These are phyloP conservation scores for Zaprionus vittiger DNA, from an alignment of 1,140 invertebrate genomes.

Conservation along the genomic window DNA sequence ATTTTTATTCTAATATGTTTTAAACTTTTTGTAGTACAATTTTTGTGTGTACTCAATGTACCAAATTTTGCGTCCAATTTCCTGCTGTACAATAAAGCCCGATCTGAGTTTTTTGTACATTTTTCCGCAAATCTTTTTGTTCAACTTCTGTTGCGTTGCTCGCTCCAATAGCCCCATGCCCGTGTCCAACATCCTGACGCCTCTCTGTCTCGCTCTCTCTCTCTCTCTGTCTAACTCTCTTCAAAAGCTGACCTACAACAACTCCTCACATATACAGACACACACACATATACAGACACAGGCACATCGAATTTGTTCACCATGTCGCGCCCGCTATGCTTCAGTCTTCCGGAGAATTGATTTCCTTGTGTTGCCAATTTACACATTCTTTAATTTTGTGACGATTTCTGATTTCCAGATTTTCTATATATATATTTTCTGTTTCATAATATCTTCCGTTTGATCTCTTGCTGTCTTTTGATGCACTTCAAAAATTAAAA, in stretches of 20 bases:
- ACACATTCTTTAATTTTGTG: conserved; percentile 20
- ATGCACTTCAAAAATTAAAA: conserved; percentile 60
- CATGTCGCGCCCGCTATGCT: conserved; percentile 43
- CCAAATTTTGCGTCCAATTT: conserved; percentile 28
- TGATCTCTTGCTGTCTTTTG: conserved; percentile 63
- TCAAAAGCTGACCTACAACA: conserved; percentile 24
- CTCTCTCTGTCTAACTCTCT: background rate
- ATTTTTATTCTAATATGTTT: conserved; percentile 6
- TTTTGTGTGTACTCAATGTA: conserved; percentile 42
- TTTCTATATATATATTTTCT: conserved; percentile 13
- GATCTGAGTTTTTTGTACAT: conserved; percentile 39
- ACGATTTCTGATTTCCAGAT: conserved; percentile 13
- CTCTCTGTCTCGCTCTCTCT: background rate
- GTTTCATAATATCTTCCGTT: conserved; percentile 18
- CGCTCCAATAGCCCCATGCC: conserved; percentile 19
- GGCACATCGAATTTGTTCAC: conserved; percentile 19
- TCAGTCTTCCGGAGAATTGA: conserved; percentile 34
- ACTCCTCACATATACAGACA: conserved; percentile 23
- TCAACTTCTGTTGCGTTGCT: conserved; percentile 41
- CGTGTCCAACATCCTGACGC: conserved; percentile 17
- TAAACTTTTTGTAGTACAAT: background rate
- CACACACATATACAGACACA: conserved; percentile 14
- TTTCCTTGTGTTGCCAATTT: conserved; percentile 30
- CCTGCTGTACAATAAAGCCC: conserved; percentile 55
- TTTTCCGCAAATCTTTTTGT: conserved; percentile 35